phyloP scores from a whole-genome alignment of 1,140 invertebrate species.

The Melanaphis sacchari region DNA sequence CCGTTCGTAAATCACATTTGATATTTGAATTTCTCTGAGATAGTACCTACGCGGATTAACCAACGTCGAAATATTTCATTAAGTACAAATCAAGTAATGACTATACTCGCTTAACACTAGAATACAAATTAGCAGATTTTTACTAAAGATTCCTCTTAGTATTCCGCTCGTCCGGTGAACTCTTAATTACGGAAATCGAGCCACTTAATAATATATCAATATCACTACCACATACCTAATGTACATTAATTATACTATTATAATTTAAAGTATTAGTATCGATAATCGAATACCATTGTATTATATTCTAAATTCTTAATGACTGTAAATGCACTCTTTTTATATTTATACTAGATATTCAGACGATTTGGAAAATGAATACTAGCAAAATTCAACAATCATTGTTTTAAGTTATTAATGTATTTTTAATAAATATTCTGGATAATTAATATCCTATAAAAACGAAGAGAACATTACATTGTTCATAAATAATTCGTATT shows the following conservation, averaged over 20 bases:
- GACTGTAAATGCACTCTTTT: background rate
- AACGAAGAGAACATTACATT: background rate
- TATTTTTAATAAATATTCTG: background rate
- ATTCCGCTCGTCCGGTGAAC: no score
- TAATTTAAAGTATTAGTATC: no score
- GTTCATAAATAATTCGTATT: background rate
- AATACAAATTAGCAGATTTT: no score
- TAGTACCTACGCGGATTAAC: no score
- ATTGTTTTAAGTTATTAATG: background rate
- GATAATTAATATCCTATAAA: background rate
- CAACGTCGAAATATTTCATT: no score
- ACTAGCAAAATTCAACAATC: background rate
- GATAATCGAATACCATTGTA: background rate
- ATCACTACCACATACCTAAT: no score
- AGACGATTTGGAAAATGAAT: background rate
- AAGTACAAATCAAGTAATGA: no score
- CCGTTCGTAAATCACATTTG: background rate
- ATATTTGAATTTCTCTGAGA: background rate
- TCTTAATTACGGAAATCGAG: no score
- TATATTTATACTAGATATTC: background rate
- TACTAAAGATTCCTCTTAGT: no score
- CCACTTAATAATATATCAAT: no score
- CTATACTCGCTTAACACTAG: no score
- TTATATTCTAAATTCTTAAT: background rate
- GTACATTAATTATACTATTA: no score